Evolutionary conservation across 2,113 vertebrate species (phyloP).

Genomic region (Neoarius graeffei): DNA sequence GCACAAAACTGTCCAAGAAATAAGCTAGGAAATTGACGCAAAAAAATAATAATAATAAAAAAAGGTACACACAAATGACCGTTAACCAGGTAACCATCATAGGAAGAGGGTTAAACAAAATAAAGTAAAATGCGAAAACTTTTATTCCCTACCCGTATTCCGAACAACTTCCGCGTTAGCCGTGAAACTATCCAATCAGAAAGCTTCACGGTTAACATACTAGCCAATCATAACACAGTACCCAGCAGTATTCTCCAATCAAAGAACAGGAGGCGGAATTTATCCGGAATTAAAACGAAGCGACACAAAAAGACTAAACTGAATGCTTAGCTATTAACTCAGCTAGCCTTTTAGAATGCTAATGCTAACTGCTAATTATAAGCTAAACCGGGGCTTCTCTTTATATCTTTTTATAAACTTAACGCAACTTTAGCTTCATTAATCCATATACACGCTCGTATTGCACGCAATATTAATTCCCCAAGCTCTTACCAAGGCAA

Average conservation of each 20-base stretch:
- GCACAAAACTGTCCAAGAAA: neutral
- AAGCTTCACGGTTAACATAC: neutral
- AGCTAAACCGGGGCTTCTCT: neutral
- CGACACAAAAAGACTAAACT: neutral
- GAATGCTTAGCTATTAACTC: neutral
- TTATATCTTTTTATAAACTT: neutral
- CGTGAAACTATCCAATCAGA: neutral
- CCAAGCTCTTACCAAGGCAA: slow-evolving; percentile 71
- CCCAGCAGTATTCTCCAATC: neutral
- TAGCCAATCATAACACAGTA: neutral
- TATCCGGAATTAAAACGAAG: neutral
- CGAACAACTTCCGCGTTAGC: neutral
- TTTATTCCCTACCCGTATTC: neutral
- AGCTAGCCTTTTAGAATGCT: neutral
- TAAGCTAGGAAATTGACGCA: neutral
- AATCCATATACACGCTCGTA: neutral
- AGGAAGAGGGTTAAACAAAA: neutral
- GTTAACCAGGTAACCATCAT: neutral
- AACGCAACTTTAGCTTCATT: neutral
- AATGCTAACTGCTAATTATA: neutral
- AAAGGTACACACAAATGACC: neutral
- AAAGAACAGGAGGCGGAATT: neutral
- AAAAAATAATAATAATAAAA: neutral
- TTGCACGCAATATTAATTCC: neutral
- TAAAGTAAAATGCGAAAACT: neutral